These are phyloP conservation scores for Rana temporaria DNA, from an alignment of 2,113 vertebrate genomes.

Conservation along the genomic window DNA sequence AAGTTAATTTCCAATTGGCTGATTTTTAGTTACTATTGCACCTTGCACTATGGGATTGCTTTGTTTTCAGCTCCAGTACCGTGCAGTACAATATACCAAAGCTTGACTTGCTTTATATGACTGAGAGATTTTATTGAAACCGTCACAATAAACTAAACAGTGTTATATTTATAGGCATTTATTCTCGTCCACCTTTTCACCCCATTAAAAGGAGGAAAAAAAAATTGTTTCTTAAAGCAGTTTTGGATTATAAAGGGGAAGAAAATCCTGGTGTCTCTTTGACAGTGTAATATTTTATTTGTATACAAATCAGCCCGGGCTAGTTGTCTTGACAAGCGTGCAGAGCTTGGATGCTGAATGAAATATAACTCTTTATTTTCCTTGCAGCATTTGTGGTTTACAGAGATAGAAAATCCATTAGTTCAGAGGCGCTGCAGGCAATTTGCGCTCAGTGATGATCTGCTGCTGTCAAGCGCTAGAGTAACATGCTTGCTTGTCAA, in stretches of 20 bases:
- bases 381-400: constrained; percentile 29
- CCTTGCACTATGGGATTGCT: no score
- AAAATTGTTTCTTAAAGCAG: neutral
- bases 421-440: constrained; percentile 32
- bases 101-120: no score
- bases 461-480: constrained; percentile 30
- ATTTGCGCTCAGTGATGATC: constrained; percentile 26
- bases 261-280: constrained; percentile 11
- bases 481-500: constrained; percentile 48
- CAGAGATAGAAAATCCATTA: constrained; percentile 52
- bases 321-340: constrained; percentile 28
- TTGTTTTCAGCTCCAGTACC: no score
- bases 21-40: no score
- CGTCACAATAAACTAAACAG: neutral
- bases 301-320: constrained; percentile 38
- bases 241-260: neutral
- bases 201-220: neutral
- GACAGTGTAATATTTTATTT: constrained; percentile 44
- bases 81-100: no score
- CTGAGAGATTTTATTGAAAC: neutral
- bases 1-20: no score
- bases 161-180: neutral
- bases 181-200: neutral
- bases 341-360: constrained; percentile 15
- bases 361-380: constrained; percentile 43